Evolutionary conservation across 2,888 invertebrate genomes (phyloP).

Genomic region (Lutraria lutraria): DNA sequence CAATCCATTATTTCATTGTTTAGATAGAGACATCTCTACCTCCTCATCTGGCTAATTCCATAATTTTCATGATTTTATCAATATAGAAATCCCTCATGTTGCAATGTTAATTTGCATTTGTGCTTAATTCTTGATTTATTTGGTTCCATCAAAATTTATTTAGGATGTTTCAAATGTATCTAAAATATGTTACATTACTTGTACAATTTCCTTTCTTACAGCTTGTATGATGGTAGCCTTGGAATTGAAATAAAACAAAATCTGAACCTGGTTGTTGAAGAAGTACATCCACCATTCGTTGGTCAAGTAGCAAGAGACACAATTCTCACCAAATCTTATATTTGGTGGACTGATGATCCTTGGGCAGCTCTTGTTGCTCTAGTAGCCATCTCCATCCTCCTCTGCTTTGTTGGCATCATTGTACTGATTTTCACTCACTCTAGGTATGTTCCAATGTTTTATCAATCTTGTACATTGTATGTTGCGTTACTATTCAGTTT

Average conservation of each 20-base stretch:
- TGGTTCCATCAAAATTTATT: no score
- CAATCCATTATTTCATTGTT: not conserved
- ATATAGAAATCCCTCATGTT: no score
- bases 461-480: no score
- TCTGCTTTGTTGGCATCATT: conserved; percentile 95
- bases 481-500: no score
- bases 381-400: conserved; percentile 95
- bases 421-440: conserved; percentile 98
- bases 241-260: conserved; percentile 21
- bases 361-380: conserved; percentile 96
- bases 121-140: no score
- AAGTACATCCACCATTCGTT: conserved; percentile 72
- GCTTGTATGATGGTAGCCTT: conserved; percentile 43
- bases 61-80: no score
- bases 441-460: conserved; percentile 89
- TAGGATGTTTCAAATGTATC: no score
- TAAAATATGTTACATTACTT: no score
- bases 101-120: no score
- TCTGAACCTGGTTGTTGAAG: conserved; percentile 55
- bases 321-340: conserved; percentile 80
- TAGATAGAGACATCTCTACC: no score
- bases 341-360: conserved; percentile 89
- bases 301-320: conserved; percentile 31
- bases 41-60: no score
- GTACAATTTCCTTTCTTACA: conserved; percentile 27